phyloP scores from a whole-genome alignment of 2,888 invertebrate genomes.

The Sympetrum striolatum region DNA sequence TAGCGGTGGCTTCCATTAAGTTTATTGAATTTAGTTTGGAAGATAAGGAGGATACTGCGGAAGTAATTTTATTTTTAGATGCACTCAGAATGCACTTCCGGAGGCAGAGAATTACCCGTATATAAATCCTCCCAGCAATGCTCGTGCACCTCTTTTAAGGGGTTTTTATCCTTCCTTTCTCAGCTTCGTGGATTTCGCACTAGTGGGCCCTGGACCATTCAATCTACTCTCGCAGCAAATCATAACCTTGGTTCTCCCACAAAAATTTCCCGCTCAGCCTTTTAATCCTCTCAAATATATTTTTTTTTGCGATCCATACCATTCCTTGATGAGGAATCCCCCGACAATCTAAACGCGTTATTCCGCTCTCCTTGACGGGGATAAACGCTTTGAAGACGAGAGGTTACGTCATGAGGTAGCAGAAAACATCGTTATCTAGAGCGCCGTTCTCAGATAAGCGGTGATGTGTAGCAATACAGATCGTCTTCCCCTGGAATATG shows the following conservation, averaged over 20 bases:
- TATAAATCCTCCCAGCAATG: no score
- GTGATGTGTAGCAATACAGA: background rate
- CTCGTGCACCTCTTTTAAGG: no score
- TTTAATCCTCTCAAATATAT: background rate
- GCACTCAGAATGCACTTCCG: no score
- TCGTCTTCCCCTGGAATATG: background rate
- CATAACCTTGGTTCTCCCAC: background rate
- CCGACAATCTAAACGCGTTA: background rate
- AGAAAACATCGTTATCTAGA: background rate
- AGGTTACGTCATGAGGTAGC: background rate
- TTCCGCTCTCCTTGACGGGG: background rate
- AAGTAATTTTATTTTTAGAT: no score
- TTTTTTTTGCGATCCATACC: background rate
- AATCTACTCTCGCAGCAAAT: background rate
- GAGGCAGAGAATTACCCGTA: no score
- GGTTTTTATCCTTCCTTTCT: no score
- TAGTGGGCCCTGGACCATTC: no score
- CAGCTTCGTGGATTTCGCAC: no score
- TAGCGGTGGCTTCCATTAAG: no score
- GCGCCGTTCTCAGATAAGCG: background rate
- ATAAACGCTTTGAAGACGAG: background rate
- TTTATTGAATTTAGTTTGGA: no score
- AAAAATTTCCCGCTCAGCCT: background rate
- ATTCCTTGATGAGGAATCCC: background rate
- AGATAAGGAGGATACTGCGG: no score